phyloP scores from a whole-genome alignment of 2,797 vertebrate genomes.

The Ataeniobius toweri region DNA sequence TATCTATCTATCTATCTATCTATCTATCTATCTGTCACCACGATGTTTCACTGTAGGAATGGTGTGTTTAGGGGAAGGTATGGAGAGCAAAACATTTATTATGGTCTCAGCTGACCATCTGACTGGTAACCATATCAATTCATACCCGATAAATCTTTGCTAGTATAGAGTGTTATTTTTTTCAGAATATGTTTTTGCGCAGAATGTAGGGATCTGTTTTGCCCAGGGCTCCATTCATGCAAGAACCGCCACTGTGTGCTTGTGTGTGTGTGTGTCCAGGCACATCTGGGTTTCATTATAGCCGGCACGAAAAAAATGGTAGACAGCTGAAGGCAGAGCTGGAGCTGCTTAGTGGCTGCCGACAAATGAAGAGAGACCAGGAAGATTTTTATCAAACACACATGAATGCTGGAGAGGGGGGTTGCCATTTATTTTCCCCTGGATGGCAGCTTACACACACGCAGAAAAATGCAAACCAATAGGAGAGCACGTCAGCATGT shows the following conservation, averaged over 20 bases:
- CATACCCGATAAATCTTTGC: no score
- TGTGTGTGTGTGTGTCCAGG: slow-evolving; percentile 34
- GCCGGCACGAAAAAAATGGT: slow-evolving; percentile 74
- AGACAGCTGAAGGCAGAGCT: slow-evolving; percentile 74
- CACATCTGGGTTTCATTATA: slow-evolving; percentile 76
- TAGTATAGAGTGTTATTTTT: neutral
- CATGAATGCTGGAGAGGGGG: slow-evolving; percentile 55
- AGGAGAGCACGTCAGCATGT: slow-evolving; percentile 45
- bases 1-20: neutral
- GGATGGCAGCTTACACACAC: slow-evolving; percentile 56
- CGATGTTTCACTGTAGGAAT: neutral
- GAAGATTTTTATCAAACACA: slow-evolving; percentile 79
- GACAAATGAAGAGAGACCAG: slow-evolving; percentile 73
- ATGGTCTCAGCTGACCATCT: neutral
- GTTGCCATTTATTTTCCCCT: slow-evolving; percentile 70
- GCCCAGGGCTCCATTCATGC: neutral
- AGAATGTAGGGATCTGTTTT: neutral
- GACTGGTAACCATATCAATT: neutral
- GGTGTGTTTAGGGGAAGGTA: neutral
- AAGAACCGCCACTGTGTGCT: slow-evolving; percentile 6
- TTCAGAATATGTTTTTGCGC: neutral
- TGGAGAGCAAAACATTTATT: neutral
- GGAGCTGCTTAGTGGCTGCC: slow-evolving; percentile 75
- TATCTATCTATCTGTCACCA: neutral
- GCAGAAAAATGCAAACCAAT: slow-evolving; percentile 51